phyloP scores from a whole-genome alignment of 2,888 invertebrate genomes.

The Heteropelma amictum region DNA sequence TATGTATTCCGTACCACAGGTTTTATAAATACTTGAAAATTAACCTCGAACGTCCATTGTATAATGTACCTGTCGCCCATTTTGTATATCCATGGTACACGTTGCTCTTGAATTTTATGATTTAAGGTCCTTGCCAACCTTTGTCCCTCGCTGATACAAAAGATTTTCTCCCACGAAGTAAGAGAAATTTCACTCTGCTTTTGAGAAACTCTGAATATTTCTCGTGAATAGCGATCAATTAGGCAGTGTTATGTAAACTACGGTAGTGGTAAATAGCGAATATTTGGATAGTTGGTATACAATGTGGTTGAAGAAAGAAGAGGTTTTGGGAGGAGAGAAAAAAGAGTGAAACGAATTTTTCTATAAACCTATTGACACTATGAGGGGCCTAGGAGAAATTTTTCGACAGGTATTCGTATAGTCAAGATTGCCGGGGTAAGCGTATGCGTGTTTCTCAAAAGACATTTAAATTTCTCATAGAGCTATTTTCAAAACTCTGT shows the following conservation, averaged over 20 bases:
- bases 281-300: background rate
- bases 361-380: constrained; percentile 5
- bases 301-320: constrained; percentile 1
- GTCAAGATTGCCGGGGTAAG: constrained; percentile 13
- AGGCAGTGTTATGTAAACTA: constrained; percentile 50
- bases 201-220: constrained; percentile 5
- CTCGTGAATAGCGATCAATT: constrained; percentile 37
- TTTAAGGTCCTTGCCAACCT: constrained; percentile 18
- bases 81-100: background rate
- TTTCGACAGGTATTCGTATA: background rate
- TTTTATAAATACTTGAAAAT: too few relatives aligned
- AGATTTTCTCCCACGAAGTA: background rate
- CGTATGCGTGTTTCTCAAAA: background rate
- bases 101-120: constrained; percentile 27
- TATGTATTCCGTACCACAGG: too few relatives aligned
- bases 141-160: constrained; percentile 27
- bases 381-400: background rate
- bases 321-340: constrained; percentile 3
- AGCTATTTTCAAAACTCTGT: too few relatives aligned
- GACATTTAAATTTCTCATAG: too few relatives aligned
- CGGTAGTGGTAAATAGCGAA: constrained; percentile 2
- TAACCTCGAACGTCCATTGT: background rate
- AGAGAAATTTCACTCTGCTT: constrained; percentile 21
- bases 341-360: constrained; percentile 42
- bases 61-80: background rate